A percentile compares a stretch with the other conserved stretches of the same genome.
phyloP scores from a whole-genome alignment of 2,888 invertebrate genomes.

The Seira musarum region DNA sequence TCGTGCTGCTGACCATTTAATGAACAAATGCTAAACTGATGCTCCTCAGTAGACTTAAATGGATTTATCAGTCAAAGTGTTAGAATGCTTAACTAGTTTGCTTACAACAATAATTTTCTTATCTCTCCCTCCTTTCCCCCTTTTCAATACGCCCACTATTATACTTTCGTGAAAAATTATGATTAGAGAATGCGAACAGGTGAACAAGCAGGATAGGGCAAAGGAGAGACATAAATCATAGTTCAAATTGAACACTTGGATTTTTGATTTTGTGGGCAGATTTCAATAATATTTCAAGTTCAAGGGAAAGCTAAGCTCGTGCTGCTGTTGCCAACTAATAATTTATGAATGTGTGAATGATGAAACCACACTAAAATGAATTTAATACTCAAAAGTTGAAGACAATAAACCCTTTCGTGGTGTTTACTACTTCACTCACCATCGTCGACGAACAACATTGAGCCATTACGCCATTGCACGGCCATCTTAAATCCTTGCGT shows the following conservation, averaged over 20 bases:
- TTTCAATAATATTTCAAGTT: conserved; percentile 27
- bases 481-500: conserved; percentile 66
- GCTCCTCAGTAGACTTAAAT: background rate
- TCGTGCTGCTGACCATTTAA: background rate
- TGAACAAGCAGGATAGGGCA: conserved; percentile 10
- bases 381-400: background rate
- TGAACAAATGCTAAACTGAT: too few species aligned
- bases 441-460: conserved; percentile 65
- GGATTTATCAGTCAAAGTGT: conserved; percentile 21
- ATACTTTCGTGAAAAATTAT: conserved; percentile 18
- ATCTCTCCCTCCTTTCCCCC: background rate
- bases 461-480: conserved; percentile 62
- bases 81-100: conserved; percentile 11
- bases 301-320: conserved; percentile 22
- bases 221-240: background rate
- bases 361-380: background rate
- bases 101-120: conserved; percentile 13
- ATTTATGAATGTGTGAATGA: background rate
- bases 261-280: background rate
- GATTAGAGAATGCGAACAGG: background rate
- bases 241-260: background rate
- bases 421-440: too few species aligned
- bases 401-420: background rate
- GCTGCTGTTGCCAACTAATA: too few species aligned
- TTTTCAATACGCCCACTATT: conserved; percentile 1